Evolutionary conservation across 2,113 vertebrate genomes (phyloP).

Genomic region (Gnathonemus longibarbis): DNA sequence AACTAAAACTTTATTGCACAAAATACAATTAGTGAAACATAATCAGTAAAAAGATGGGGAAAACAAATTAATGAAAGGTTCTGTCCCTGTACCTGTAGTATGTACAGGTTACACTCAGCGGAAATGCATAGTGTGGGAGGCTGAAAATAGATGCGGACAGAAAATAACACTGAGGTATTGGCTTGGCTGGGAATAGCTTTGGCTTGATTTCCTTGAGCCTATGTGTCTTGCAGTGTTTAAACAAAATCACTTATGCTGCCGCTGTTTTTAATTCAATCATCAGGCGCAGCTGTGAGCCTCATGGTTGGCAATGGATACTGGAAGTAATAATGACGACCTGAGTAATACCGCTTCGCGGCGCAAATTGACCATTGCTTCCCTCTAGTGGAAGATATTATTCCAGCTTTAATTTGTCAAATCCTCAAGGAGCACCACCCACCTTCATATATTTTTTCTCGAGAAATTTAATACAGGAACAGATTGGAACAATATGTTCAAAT

Average conservation of each 20-base stretch:
- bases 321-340: slow-evolving; percentile 9
- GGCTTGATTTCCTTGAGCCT: slow-evolving; percentile 7
- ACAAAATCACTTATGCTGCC: slow-evolving; percentile 13
- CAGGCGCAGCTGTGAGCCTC: not conserved
- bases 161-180: slow-evolving; percentile 7
- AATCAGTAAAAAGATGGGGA: not conserved
- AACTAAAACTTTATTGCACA: not conserved
- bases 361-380: slow-evolving; percentile 37
- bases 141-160: not conserved
- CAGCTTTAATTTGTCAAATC: slow-evolving; percentile 8
- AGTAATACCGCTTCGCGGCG: not conserved
- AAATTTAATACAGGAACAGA: slow-evolving; percentile 6
- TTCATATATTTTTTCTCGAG: slow-evolving; percentile 9
- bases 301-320: not conserved
- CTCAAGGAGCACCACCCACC: slow-evolving; percentile 11
- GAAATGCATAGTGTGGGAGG: not conserved
- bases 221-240: slow-evolving; percentile 7
- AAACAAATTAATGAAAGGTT: not conserved
- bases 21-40: not conserved
- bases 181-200: not conserved
- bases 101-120: not conserved
- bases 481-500: not conserved
- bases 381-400: slow-evolving; percentile 39
- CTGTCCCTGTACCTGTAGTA: not conserved
- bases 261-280: slow-evolving; percentile 13